phyloP scores from a whole-genome alignment of 1,140 invertebrate species.

The Neodiprion pinetum region DNA sequence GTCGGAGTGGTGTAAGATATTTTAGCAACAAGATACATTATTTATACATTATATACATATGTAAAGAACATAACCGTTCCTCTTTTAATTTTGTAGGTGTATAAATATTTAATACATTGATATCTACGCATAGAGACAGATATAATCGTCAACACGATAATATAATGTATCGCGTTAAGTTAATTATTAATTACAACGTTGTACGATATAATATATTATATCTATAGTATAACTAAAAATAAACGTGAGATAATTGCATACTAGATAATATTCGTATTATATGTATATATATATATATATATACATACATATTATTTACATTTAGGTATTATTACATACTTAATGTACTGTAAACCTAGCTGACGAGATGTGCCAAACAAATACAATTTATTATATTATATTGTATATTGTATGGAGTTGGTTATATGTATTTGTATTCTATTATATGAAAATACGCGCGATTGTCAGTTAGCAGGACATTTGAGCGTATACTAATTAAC shows the following conservation, averaged over 20 bases:
- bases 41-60: slow-evolving; percentile 25
- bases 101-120: slow-evolving; percentile 16
- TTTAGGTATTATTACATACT: slow-evolving; percentile 17
- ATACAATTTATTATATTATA: slow-evolving; percentile 23
- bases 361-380: slow-evolving; percentile 48
- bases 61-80: slow-evolving; percentile 31
- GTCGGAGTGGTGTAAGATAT: not conserved
- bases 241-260: too few species aligned
- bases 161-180: not conserved
- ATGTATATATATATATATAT: too few species aligned
- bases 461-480: slow-evolving; percentile 25
- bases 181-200: not conserved
- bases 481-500: slow-evolving; percentile 28
- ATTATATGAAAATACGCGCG: not conserved
- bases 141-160: not conserved
- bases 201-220: not conserved
- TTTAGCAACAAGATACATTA: not conserved
- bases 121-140: too few species aligned
- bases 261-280: too few species aligned
- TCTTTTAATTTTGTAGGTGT: slow-evolving; percentile 42
- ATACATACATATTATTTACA: too few species aligned
- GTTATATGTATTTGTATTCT: slow-evolving; percentile 10
- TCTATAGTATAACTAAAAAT: not conserved
- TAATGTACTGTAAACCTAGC: slow-evolving; percentile 33
- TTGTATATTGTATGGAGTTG: not conserved